Conservation (phyloP, 2,113 vertebrate species). For the Syngnathoides biaculeatus region DNA sequence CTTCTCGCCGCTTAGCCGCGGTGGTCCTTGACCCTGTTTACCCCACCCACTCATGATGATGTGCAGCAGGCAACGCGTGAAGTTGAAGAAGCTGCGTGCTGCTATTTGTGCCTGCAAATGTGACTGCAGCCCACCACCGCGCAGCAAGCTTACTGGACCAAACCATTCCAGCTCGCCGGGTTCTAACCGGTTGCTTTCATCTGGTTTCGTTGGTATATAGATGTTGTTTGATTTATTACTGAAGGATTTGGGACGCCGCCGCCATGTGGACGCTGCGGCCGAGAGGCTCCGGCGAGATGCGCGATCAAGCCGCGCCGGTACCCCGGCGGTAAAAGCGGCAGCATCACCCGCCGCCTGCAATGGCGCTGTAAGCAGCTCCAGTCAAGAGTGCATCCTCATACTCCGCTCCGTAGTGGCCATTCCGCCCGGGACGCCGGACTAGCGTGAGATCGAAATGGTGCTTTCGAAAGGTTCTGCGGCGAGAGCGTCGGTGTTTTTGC, state of each 20-base stretch:
- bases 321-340: constrained; percentile 61
- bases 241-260: constrained; percentile 8
- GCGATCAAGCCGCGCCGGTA: constrained; percentile 40
- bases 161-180: constrained; percentile 69
- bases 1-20: constrained; percentile 1
- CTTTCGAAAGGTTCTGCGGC: constrained; percentile 20
- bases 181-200: constrained; percentile 42
- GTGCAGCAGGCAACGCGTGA: constrained; percentile 27
- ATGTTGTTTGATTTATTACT: neutral
- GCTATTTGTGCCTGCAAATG: constrained; percentile 65
- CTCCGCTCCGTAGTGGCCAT: constrained; percentile 46
- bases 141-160: constrained; percentile 71
- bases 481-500: constrained; percentile 9
- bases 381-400: constrained; percentile 36
- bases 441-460: constrained; percentile 41
- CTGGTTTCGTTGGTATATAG: neutral
- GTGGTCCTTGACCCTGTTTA: constrained; percentile 30
- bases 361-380: constrained; percentile 70
- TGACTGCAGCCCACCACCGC: constrained; percentile 70
- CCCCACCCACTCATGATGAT: constrained; percentile 35
- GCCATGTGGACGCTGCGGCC: constrained; percentile 1
- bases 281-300: constrained; percentile 31
- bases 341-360: constrained; percentile 67
- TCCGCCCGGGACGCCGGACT: constrained; percentile 33
- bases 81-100: constrained; percentile 56